Conservation (phyloP, 2,797 vertebrate species). For the Lacerta agilis region DNA sequence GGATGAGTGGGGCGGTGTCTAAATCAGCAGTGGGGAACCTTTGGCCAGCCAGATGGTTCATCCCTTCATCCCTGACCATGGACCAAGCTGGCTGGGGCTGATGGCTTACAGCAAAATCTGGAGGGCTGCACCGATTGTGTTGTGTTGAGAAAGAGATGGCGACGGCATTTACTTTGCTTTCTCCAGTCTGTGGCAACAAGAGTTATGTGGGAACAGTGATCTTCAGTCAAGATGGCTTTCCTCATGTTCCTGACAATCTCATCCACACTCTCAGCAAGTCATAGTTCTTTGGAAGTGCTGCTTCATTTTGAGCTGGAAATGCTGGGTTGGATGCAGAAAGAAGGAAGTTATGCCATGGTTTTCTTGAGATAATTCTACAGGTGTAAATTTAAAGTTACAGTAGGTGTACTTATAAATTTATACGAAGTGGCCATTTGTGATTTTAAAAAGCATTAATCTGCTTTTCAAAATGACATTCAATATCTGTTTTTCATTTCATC, state of each 20-base stretch:
- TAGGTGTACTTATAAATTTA: neutral
- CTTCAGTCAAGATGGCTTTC: too few relatives aligned
- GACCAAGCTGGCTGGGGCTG: too few relatives aligned
- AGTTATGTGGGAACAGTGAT: too few relatives aligned
- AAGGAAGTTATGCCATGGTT: neutral
- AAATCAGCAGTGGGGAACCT: neutral
- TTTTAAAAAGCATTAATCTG: neutral
- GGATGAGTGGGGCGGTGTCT: neutral
- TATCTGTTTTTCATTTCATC: neutral
- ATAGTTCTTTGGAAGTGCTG: neutral
- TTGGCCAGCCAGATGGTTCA: too few relatives aligned
- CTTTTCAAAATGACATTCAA: accelerated
- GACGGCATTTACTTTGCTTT: neutral
- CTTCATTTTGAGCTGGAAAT: neutral
- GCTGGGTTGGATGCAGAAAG: neutral
- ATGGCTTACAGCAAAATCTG: neutral
- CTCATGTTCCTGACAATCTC: neutral
- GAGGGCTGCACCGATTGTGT: neutral
- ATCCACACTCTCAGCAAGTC: neutral
- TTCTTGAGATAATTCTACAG: neutral
- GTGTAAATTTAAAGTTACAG: neutral
- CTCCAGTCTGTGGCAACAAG: neutral
- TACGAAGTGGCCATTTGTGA: neutral
- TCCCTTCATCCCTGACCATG: too few relatives aligned
- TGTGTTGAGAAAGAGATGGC: neutral